Evolutionary conservation across 2,113 vertebrate species (phyloP).

Genomic region (Pholis gunnellus): DNA sequence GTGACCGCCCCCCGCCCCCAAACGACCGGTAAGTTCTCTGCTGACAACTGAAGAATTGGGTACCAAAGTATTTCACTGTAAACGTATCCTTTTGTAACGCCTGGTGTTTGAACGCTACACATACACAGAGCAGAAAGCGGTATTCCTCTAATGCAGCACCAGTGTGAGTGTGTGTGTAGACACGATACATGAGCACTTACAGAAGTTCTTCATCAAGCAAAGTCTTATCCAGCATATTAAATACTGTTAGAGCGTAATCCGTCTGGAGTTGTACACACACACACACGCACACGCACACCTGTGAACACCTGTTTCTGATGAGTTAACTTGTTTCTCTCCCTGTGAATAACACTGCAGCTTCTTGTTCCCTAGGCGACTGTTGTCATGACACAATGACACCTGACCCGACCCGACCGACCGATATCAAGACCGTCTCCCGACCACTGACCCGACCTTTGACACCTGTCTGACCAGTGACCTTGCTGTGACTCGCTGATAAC

Average conservation of each 20-base stretch:
- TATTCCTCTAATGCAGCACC: too few species aligned
- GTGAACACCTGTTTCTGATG: slow-evolving; percentile 14
- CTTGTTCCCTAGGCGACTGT: slow-evolving; percentile 81
- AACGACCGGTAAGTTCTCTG: slow-evolving; percentile 50
- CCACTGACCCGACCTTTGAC: slow-evolving; percentile 80
- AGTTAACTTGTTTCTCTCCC: slow-evolving; percentile 30
- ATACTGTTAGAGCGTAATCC: too few species aligned
- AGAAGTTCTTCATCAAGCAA: not conserved
- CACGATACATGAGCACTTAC: not conserved
- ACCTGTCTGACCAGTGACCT: slow-evolving; percentile 74
- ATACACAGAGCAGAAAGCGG: not conserved
- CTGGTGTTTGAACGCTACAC: not conserved
- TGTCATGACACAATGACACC: slow-evolving; percentile 79
- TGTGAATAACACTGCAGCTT: slow-evolving; percentile 79
- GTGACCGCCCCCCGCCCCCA: too few species aligned
- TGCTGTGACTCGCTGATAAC: slow-evolving; percentile 47
- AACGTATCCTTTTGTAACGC: not conserved
- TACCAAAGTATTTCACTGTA: rapidly evolving
- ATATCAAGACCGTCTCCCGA: slow-evolving; percentile 70
- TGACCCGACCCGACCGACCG: slow-evolving; percentile 76
- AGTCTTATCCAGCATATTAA: not conserved
- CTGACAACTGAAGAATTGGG: not conserved
- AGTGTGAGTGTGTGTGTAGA: too few species aligned
- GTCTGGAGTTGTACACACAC: too few species aligned
- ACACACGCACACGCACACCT: not conserved